Conservation (phyloP, 2,113 vertebrate species). For the Chionodraco myersi region DNA sequence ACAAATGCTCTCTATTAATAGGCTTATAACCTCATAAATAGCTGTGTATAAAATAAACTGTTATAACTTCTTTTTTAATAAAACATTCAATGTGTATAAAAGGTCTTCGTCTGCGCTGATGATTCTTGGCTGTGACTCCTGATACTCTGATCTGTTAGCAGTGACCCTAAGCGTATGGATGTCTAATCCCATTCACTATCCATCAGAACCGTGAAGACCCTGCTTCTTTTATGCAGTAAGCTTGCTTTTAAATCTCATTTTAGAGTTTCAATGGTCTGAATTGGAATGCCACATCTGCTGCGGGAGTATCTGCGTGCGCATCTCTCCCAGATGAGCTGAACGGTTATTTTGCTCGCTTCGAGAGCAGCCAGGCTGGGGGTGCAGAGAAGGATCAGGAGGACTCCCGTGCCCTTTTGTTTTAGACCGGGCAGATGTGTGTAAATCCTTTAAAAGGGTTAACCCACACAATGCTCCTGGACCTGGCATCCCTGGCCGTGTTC, state of each 20-base stretch:
- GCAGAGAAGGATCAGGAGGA: too few relatives aligned
- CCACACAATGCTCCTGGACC: too few relatives aligned
- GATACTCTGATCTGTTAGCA: not conserved
- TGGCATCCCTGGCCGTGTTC: too few relatives aligned
- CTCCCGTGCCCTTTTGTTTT: too few relatives aligned
- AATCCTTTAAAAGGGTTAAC: too few relatives aligned
- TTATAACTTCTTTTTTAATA: constrained; percentile 93
- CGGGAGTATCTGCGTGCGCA: too few relatives aligned
- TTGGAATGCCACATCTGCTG: not conserved
- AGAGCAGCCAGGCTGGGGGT: too few relatives aligned
- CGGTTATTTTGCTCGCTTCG: too few relatives aligned
- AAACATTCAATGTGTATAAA: constrained; percentile 85
- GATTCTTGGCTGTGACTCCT: not conserved
- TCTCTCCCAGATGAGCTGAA: too few relatives aligned
- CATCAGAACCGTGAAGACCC: not conserved
- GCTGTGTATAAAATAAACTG: constrained; percentile 92
- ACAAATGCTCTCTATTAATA: constrained; percentile 88
- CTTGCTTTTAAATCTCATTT: not conserved
- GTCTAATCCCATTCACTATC: not conserved
- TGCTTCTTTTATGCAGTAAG: not conserved
- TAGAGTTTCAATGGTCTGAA: not conserved
- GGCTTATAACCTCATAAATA: constrained; percentile 89
- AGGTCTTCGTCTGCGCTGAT: constrained; percentile 30
- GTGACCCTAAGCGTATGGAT: not conserved
- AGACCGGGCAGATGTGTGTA: too few relatives aligned